Evolutionary conservation across 1,140 invertebrate genomes (phyloP).

Genomic region (Odontomachus brunneus): DNA sequence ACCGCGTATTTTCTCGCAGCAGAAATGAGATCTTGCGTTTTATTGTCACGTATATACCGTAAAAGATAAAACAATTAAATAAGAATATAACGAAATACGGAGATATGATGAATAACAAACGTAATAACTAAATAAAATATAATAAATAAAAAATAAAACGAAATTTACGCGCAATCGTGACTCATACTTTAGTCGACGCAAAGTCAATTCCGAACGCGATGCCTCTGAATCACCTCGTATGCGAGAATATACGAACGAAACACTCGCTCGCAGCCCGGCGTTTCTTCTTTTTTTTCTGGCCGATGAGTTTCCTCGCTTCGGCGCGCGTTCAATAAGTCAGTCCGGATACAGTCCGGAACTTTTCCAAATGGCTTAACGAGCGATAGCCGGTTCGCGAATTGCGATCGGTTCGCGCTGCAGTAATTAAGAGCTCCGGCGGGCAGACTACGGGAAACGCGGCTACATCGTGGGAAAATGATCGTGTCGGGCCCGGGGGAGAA

Average conservation of each 20-base stretch:
- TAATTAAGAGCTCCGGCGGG: slow-evolving; percentile 67
- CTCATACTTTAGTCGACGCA: too few species aligned
- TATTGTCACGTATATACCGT: too few species aligned
- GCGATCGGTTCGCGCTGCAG: slow-evolving; percentile 64
- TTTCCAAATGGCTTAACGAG: slow-evolving; percentile 69
- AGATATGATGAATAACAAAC: too few species aligned
- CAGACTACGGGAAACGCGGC: slow-evolving; percentile 56
- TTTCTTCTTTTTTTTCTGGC: neutral
- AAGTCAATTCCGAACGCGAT: neutral
- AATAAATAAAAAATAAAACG: too few species aligned
- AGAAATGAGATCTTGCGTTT: too few species aligned
- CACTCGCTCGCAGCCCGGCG: slow-evolving; percentile 5
- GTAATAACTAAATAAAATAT: too few species aligned
- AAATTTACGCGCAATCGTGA: too few species aligned
- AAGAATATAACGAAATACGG: too few species aligned
- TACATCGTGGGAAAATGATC: slow-evolving; percentile 53
- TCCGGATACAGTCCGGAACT: slow-evolving; percentile 53
- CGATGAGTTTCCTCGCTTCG: slow-evolving; percentile 24
- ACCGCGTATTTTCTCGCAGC: too few species aligned
- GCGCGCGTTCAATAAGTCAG: slow-evolving; percentile 53
- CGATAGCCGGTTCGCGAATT: slow-evolving; percentile 66
- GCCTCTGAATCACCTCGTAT: neutral
- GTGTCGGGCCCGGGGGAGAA: slow-evolving; percentile 26
- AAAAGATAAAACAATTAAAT: too few species aligned
- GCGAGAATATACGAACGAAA: slow-evolving; percentile 24